Base-by-base conservation (phyloP, 2,797 vertebrate species). In the Pogoniulus pusillus region DNA sequence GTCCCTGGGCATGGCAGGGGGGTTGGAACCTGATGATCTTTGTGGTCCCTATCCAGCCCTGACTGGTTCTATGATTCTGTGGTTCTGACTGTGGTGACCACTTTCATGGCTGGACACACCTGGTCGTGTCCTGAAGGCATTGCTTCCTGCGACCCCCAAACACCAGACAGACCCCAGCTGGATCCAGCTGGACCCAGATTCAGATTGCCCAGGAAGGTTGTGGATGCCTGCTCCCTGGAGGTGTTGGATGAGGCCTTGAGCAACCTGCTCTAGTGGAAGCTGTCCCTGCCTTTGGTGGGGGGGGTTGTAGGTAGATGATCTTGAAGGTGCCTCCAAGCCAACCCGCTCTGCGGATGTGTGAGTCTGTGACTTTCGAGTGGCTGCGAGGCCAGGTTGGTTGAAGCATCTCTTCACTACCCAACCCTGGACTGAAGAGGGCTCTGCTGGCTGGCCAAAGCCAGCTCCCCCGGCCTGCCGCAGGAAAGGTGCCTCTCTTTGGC, bases 361-460 rank as follows among this genome's bases (percentile, higher is more conserved):
- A 24, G 7, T 49, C 47, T 24, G 22, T 47, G 47, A 49, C 13
- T 72, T 55, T 24, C 82, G 49, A 68, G 10, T 16, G 76, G 32
- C 59, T 81, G 14, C 8, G 53, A 81, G 94, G 90, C 93, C 85
- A 68, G 3, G 0, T 17, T 85, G 87, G 90, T 91, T 80, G 88
- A 69, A 60, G 12, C 75, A 45, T 23, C 53, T 82, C 82, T 85
- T 93, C 94, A 95, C 82, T 95, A 91, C 91, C 72, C 27, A 1
- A 34, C 2, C 3, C n/a, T 24, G 69, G 79, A 93, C 94, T 96
- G 91, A 95, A 96, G 95, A 95, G 93, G 94, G 94, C 92, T 94
- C 92, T 91, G 75, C 93, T 90, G 92, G 71, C 91, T 92, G 94
- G 83, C 78, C 85, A 74, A 95, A 95, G 41, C 47, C 17, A 70